A percentile compares a stretch with the other conserved stretches of the same genome.
phyloP scores from a whole-genome alignment of 2,888 invertebrate species.

The Gasteruption jaculator region DNA sequence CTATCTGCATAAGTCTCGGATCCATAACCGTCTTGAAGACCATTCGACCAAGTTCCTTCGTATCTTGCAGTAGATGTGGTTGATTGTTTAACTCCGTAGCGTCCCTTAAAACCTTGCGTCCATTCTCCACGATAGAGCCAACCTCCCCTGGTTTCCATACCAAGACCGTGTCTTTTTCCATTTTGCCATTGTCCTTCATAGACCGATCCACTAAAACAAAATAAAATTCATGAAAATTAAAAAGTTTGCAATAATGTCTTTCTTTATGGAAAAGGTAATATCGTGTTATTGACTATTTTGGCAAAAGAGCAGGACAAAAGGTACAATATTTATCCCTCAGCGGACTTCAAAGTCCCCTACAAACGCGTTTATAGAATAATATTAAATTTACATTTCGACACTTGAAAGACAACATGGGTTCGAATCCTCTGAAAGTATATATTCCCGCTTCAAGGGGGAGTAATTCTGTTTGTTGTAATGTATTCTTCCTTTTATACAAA shows the following conservation, averaged over 20 bases:
- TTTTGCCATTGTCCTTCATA: conserved; percentile 99
- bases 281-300: too few species aligned
- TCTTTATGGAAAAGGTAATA: neutral
- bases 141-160: conserved; percentile 93
- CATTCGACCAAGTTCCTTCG: conserved; percentile 98
- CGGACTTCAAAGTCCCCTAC: too few species aligned
- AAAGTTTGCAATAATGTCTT: neutral
- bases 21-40: conserved; percentile 98
- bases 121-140: conserved; percentile 98
- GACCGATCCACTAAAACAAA: conserved; percentile 74
- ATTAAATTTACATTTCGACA: too few species aligned
- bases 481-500: conserved; percentile 6
- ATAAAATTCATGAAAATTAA: conserved; percentile 10
- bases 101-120: conserved; percentile 98
- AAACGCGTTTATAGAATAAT: too few species aligned
- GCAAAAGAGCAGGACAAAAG: too few species aligned
- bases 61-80: conserved; percentile 93
- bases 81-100: conserved; percentile 96
- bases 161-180: conserved; percentile 96
- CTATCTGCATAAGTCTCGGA: conserved; percentile 99
- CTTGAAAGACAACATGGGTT: too few species aligned
- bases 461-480: too few species aligned
- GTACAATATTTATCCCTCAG: too few species aligned
- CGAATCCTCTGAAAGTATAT: too few species aligned
- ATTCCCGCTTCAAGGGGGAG: too few species aligned